Percentiles rank a stretch among this genome's conserved stretches.
phyloP scores from a whole-genome alignment of 2,797 vertebrate genomes.

The Alcedo atthis region DNA sequence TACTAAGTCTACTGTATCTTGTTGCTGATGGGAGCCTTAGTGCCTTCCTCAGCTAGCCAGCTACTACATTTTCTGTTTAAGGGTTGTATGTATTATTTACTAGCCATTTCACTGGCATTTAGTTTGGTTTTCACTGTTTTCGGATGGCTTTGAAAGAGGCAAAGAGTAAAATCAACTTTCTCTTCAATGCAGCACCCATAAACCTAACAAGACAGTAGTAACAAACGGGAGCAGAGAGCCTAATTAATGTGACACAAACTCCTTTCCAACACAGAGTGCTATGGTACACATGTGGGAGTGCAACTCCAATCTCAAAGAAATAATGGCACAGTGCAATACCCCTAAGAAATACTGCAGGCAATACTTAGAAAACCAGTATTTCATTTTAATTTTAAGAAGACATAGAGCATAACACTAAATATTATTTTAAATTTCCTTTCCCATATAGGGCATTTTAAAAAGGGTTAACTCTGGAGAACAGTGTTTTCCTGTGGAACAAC shows the following conservation, averaged over 20 bases:
- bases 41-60: background rate
- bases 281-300: background rate
- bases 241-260: slow-evolving; percentile 48
- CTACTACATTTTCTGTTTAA: slow-evolving; percentile 48
- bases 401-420: background rate
- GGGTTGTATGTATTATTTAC: slow-evolving; percentile 48
- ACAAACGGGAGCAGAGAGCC: background rate
- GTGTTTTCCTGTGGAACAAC: slow-evolving; percentile 61
- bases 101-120: slow-evolving; percentile 1
- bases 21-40: background rate
- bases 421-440: background rate
- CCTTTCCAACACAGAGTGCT: background rate
- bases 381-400: background rate
- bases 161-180: slow-evolving; percentile 2
- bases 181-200: slow-evolving; percentile 15
- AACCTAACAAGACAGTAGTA: background rate
- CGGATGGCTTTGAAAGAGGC: slow-evolving; percentile 20
- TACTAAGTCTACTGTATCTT: background rate
- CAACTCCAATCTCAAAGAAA: background rate
- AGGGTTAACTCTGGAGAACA: background rate
- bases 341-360: background rate
- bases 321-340: background rate
- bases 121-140: slow-evolving; percentile 13
- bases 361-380: background rate
- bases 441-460: background rate